phyloP scores from a whole-genome alignment of 2,113 vertebrate species.

The Heterotilapia buettikoferi region DNA sequence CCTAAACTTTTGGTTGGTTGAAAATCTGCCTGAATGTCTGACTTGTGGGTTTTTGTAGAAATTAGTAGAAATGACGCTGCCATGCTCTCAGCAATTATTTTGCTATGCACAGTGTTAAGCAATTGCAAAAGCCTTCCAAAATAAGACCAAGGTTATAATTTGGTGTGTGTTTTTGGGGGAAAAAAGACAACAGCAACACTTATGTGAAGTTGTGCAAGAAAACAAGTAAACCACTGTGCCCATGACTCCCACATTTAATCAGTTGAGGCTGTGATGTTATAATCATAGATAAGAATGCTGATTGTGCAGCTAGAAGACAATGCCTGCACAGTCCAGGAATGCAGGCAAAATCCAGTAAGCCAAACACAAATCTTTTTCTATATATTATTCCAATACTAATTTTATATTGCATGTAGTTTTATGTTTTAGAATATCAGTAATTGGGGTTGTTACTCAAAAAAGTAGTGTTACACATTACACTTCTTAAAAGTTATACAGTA shows the following conservation, averaged over 20 bases:
- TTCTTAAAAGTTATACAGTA: background rate
- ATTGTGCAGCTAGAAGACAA: background rate
- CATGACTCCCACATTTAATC: background rate
- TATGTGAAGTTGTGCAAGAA: background rate
- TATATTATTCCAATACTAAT: background rate
- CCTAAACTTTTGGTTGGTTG: background rate
- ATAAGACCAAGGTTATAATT: background rate
- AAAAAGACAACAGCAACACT: background rate
- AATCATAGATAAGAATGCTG: background rate
- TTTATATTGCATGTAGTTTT: background rate
- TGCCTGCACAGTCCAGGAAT: background rate
- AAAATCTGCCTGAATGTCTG: background rate
- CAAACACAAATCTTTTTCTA: background rate
- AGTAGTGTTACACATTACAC: background rate
- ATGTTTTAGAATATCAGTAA: background rate
- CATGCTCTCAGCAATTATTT: background rate
- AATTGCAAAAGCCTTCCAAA: background rate
- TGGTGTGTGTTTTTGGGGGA: accelerated
- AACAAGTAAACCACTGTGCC: background rate
- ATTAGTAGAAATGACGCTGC: background rate
- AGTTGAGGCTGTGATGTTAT: background rate
- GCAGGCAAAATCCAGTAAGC: background rate
- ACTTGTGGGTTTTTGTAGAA: background rate
- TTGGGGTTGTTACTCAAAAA: background rate
- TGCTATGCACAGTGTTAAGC: background rate